Evolutionary conservation across 2,888 invertebrate genomes (phyloP).

Genomic region (Hylaea fasciaria): DNA sequence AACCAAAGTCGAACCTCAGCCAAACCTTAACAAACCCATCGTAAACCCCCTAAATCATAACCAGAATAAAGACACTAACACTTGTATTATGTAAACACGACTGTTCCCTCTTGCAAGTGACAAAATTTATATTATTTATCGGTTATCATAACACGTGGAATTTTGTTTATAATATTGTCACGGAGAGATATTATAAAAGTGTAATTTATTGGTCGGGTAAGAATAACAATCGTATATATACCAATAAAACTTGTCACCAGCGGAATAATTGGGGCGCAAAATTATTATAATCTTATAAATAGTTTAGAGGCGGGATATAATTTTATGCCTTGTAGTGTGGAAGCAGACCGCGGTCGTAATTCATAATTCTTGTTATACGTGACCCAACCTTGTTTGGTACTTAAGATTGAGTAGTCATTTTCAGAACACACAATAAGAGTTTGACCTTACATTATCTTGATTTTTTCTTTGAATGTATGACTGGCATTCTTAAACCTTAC

Average conservation of each 20-base stretch:
- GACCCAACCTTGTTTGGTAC: constrained; percentile 60
- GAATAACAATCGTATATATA: constrained; percentile 79
- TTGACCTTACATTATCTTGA: too few species aligned
- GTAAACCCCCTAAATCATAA: constrained; percentile 45
- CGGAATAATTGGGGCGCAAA: constrained; percentile 81
- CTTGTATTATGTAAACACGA: constrained; percentile 63
- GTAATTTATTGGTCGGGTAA: constrained; percentile 67
- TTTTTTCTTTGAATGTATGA: too few species aligned
- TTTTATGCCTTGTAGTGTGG: constrained; percentile 74
- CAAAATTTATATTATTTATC: constrained; percentile 65
- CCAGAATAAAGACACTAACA: constrained; percentile 49
- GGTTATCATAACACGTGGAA: constrained; percentile 47
- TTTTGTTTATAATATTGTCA: constrained; percentile 72
- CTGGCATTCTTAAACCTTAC: too few species aligned
- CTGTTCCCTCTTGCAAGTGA: constrained; percentile 58
- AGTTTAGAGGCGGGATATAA: constrained; percentile 79
- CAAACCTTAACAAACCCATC: constrained; percentile 47
- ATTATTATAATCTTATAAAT: constrained; percentile 84
- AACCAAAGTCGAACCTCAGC: constrained; percentile 42
- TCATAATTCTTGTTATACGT: constrained; percentile 69
- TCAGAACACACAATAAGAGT: too few species aligned
- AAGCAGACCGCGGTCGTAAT: constrained; percentile 73
- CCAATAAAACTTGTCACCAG: constrained; percentile 80
- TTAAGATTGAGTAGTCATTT: constrained; percentile 41
- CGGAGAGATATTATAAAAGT: constrained; percentile 63